Conservation (phyloP, 2,113 vertebrate genomes). For the Zosterops japonicus region DNA sequence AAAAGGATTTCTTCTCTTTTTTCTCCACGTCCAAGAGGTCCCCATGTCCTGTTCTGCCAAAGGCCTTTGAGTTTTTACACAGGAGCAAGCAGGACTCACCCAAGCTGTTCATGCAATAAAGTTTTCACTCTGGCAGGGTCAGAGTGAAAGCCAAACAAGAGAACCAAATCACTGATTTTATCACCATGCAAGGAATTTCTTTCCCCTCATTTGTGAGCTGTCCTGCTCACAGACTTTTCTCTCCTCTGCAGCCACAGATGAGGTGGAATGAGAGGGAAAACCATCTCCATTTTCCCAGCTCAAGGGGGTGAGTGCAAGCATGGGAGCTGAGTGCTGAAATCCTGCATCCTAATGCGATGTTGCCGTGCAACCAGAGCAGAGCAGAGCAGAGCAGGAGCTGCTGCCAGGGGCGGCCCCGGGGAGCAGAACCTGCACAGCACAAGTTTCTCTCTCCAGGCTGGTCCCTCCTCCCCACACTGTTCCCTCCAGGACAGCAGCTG, state of each 20-base stretch:
- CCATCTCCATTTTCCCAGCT: not conserved
- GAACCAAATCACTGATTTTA: not conserved
- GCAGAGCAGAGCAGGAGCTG: not conserved
- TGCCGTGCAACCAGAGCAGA: not conserved
- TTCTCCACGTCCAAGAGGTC: rapidly evolving
- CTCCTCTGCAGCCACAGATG: not conserved
- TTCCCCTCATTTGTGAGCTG: not conserved
- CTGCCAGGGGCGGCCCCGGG: rapidly evolving
- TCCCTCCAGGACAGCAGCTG: not conserved
- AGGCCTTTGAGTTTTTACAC: not conserved
- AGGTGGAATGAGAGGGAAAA: not conserved
- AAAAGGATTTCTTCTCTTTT: not conserved
- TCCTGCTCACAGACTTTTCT: not conserved
- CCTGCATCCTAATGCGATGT: not conserved
- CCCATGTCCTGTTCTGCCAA: rapidly evolving
- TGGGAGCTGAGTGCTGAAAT: not conserved
- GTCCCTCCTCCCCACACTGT: not conserved
- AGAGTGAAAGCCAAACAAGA: not conserved
- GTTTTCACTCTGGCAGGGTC: not conserved
- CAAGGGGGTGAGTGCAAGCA: not conserved
- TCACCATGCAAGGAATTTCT: not conserved
- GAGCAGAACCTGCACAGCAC: not conserved
- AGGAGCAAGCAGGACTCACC: not conserved
- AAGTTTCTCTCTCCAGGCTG: not conserved
- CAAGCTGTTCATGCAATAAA: not conserved